These are phyloP conservation scores for Branchinecta lynchi DNA, from an alignment of 1,140 invertebrate genomes.

Conservation along the genomic window DNA sequence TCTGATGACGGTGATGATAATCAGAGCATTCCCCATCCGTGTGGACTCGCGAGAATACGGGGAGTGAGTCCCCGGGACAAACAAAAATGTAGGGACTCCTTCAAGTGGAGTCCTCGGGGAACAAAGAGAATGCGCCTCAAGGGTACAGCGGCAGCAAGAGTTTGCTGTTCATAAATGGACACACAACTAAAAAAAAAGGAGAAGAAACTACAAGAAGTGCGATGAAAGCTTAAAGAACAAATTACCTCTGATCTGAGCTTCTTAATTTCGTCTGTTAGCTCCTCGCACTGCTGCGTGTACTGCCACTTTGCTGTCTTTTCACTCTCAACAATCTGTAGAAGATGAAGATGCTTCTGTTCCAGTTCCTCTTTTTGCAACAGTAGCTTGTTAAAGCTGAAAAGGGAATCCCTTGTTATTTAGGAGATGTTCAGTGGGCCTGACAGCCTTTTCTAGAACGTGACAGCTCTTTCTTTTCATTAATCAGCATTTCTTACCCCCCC, in stretches of 20 bases:
- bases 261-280: constrained; percentile 70
- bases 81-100: too few relatives aligned
- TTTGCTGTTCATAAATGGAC: not conserved
- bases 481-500: too few relatives aligned
- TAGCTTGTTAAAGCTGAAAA: constrained; percentile 74
- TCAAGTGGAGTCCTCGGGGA: too few relatives aligned
- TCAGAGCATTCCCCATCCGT: too few relatives aligned
- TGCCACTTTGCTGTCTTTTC: constrained; percentile 86
- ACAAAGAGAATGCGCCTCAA: too few relatives aligned
- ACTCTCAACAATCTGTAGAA: constrained; percentile 79
- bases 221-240: not conserved
- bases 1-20: too few relatives aligned
- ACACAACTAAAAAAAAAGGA: constrained; percentile 1
- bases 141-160: not conserved
- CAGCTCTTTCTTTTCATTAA: too few relatives aligned
- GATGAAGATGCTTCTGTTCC: constrained; percentile 80
- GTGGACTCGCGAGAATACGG: too few relatives aligned
- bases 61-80: too few relatives aligned
- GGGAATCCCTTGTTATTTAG: constrained; percentile 16
- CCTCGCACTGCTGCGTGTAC: constrained; percentile 81
- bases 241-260: constrained; percentile 71
- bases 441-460: too few relatives aligned
- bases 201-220: not conserved
- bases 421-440: too few relatives aligned
- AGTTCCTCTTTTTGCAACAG: constrained; percentile 78